Evolutionary conservation across 2,888 invertebrate species (phyloP).

Genomic region (Ctenicera cuprea): DNA sequence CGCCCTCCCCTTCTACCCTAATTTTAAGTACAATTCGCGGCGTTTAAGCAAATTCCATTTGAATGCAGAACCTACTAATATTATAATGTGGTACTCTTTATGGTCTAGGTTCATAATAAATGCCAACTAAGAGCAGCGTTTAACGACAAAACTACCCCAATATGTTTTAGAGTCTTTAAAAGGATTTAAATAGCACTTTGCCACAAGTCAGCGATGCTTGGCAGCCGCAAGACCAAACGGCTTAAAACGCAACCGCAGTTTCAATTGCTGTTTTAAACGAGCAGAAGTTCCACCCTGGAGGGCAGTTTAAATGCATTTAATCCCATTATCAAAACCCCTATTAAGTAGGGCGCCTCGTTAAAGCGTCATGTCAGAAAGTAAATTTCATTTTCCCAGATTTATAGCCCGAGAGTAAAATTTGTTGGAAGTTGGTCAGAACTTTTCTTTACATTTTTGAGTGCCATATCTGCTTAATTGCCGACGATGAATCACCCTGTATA

Average conservation of each 20-base stretch:
- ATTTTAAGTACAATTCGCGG: no score
- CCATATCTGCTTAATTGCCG: neutral
- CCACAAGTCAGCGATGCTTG: conserved; percentile 35
- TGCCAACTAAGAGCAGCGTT: conserved; percentile 5
- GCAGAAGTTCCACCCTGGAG: conserved; percentile 40
- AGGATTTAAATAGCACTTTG: conserved; percentile 32
- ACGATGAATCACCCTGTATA: neutral
- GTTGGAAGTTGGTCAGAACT: neutral
- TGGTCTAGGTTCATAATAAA: neutral
- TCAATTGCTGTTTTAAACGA: conserved; percentile 35
- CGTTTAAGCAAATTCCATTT: no score
- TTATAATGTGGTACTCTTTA: no score
- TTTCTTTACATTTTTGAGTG: neutral
- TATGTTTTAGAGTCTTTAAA: conserved; percentile 31
- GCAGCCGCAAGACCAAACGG: conserved; percentile 25
- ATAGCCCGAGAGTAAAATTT: neutral
- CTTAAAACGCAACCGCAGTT: conserved; percentile 38
- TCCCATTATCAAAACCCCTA: conserved; percentile 46
- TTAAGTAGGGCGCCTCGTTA: conserved; percentile 47
- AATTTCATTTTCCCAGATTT: conserved; percentile 46
- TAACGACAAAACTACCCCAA: conserved; percentile 13
- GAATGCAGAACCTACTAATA: no score
- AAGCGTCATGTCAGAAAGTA: conserved; percentile 46
- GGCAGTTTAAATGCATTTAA: conserved; percentile 48
- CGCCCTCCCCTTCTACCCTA: no score